Evolutionary conservation across 2,113 vertebrate species (phyloP), one percentile per base, ranked within the genome.

Genomic region (Crypturellus undulatus): DNA sequence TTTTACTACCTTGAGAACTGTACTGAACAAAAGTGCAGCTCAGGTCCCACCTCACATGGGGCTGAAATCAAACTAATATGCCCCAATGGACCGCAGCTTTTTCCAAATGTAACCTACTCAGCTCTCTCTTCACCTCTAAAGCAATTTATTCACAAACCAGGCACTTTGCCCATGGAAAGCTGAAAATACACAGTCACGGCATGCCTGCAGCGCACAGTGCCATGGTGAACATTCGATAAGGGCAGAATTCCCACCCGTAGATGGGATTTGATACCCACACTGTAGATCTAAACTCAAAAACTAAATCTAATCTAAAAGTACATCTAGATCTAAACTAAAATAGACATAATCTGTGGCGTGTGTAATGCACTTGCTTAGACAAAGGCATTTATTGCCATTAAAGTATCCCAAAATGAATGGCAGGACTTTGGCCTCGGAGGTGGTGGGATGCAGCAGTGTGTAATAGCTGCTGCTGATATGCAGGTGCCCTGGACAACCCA

Each of bases 161-260:
- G 64, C 7, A 49, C 45, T 32, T 78, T 89, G 9, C 26, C 34
- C 0, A 0, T 47, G 18, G 20, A 56, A 84, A 81, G 52, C 56
- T n/a, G 45, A 51, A 63, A 83, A 77, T 28, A 45, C 12, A 16
- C 6, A 68, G 64, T 52, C 56, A 38, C 54, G 70, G 40, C 62
- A 82, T 60, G 67, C 54, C 67, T 92, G 43, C 79, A 82, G 62
- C 30, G 75, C 19, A 16, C 8, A n/a, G 32, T 51, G n/a, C 45
- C 45, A 70, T 64, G 45, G 67, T 25, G 24, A 34, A 47, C n/a
- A 40, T 69, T n/a, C 8, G 16, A 4, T 30, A 56, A 54, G 58
- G 63, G 62, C 42, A 93, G 38, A 68, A 72, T 88, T 64, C 89
- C 52, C 52, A 54, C 76, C 47, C 32, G 40, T 47, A 79, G 70